Percentiles rank a stretch among this genome's conserved stretches.
Conservation (phyloP, 2,797 vertebrate species). For the Syndactyla subalaris region DNA sequence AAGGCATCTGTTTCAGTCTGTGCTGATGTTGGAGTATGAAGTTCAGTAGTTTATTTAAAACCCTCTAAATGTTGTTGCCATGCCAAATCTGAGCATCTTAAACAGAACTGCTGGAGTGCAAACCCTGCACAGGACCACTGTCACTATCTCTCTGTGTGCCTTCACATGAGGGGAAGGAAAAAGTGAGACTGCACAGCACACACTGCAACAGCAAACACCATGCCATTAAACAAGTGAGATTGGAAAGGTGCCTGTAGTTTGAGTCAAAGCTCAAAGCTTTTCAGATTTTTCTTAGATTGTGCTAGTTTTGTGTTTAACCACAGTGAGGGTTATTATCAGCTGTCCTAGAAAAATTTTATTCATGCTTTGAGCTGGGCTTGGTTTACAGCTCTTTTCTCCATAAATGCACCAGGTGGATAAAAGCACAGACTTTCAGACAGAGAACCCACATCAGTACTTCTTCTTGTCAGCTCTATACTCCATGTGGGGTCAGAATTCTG, state of each 20-base stretch:
- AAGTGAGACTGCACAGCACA: not conserved
- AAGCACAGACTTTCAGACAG: not conserved
- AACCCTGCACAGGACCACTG: not conserved
- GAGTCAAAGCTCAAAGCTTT: not conserved
- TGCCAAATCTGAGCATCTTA: not conserved
- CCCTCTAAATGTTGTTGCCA: not conserved
- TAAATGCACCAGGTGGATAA: not conserved
- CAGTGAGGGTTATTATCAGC: not conserved
- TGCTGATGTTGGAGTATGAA: not conserved
- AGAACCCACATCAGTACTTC: not conserved
- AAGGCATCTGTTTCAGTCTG: not conserved
- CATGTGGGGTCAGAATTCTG: not conserved
- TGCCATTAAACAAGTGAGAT: not conserved
- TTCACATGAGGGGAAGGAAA: not conserved
- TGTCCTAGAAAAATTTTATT: not conserved
- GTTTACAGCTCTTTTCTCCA: not conserved
- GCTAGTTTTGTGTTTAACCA: not conserved
- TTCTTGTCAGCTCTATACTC: not conserved
- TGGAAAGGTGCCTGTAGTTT: not conserved
- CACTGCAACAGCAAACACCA: not conserved
- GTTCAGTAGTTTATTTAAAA: not conserved
- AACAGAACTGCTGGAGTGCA: not conserved
- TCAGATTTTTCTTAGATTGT: not conserved
- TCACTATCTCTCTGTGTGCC: not conserved
- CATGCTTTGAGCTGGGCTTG: not conserved